Evolutionary conservation across 2,888 invertebrate genomes (phyloP).

Genomic region (Xestia rhomboidea): DNA sequence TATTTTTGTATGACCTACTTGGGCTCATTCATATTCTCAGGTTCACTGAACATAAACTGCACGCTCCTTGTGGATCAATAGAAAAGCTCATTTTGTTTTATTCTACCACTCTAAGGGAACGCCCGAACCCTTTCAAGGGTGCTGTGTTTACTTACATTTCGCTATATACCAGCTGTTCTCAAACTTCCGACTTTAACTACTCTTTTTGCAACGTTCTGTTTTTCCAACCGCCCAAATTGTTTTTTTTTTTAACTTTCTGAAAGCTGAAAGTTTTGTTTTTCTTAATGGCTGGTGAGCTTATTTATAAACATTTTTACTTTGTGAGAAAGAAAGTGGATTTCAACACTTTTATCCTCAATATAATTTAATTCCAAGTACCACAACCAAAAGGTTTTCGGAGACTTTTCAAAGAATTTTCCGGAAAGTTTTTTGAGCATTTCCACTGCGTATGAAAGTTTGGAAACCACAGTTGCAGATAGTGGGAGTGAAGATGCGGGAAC

Average conservation of each 20-base stretch:
- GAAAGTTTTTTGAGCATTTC: conserved; percentile 19
- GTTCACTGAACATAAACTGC: conserved; percentile 80
- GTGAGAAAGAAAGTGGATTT: conserved; percentile 21
- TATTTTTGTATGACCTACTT: conserved; percentile 44
- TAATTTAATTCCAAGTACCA: conserved; percentile 35
- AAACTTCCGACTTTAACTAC: conserved; percentile 56
- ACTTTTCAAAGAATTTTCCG: background rate
- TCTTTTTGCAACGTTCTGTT: conserved; percentile 56
- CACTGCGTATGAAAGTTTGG: conserved; percentile 51
- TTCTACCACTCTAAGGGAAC: conserved; percentile 81
- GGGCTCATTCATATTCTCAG: conserved; percentile 76
- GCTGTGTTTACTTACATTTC: conserved; percentile 80
- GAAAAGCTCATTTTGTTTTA: conserved; percentile 87
- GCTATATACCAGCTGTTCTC: conserved; percentile 66
- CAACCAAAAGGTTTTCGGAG: conserved; percentile 20
- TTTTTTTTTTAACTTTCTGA: conserved; percentile 48
- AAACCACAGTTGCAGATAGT: conserved; percentile 69
- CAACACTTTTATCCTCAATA: conserved; percentile 19
- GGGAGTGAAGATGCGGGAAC: conserved; percentile 71
- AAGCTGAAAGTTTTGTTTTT: conserved; percentile 46
- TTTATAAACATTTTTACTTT: conserved; percentile 47
- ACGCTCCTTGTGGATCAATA: conserved; percentile 81
- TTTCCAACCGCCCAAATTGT: conserved; percentile 45
- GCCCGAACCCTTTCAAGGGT: conserved; percentile 85
- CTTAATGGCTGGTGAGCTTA: conserved; percentile 41